phyloP scores from a whole-genome alignment of 2,888 invertebrate species.

The Eutolmus rufibarbis region DNA sequence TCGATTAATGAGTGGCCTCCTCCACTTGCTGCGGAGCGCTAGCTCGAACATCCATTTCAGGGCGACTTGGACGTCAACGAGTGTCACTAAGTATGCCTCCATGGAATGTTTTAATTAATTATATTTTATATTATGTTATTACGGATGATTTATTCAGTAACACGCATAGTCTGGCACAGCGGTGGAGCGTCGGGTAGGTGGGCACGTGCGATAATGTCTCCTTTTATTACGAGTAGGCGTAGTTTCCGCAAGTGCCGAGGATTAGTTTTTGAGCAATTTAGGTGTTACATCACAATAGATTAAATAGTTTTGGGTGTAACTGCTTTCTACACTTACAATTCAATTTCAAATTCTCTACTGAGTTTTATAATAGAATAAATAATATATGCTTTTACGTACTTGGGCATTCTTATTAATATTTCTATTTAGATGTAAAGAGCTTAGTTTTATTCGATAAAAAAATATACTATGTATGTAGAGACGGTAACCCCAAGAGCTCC shows the following conservation, averaged over 20 bases:
- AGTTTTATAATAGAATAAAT: not conserved
- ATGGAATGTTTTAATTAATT: conserved; percentile 40
- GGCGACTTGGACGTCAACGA: conserved; percentile 30
- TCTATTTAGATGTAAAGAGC: no score
- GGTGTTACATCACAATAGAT: not conserved
- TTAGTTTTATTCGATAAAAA: no score
- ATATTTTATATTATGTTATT: conserved; percentile 28
- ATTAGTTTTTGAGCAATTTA: not conserved
- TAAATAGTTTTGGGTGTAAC: not conserved
- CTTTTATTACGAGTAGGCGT: not conserved
- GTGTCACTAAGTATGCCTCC: conserved; percentile 32
- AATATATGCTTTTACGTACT: not conserved
- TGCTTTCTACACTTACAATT: not conserved
- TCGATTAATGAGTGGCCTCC: conserved; percentile 17
- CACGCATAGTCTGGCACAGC: not conserved
- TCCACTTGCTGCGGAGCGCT: not conserved
- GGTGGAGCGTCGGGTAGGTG: not conserved
- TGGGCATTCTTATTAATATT: not conserved
- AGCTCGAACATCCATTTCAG: not conserved
- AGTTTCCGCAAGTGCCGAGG: not conserved
- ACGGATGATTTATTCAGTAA: conserved; percentile 23
- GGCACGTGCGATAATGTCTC: not conserved
- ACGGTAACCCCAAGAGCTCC: no score
- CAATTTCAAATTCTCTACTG: not conserved
- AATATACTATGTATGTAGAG: no score